Conservation (phyloP, 2,888 invertebrate genomes). For the Rotaria macrura region DNA sequence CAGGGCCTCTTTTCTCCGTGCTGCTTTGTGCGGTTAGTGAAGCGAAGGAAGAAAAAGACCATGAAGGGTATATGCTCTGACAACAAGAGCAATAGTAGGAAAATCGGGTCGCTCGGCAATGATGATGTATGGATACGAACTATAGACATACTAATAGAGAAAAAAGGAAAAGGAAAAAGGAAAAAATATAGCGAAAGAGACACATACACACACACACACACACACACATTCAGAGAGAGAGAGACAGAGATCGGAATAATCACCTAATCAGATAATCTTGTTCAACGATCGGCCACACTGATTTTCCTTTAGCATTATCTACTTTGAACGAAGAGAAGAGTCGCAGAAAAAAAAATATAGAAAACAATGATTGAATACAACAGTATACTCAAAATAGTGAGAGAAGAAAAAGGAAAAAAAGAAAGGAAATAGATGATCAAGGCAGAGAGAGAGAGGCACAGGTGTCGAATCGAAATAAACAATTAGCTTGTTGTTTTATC, state of each 20-base stretch:
- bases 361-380: neutral
- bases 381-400: neutral
- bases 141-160: neutral
- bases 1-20: constrained; percentile 1
- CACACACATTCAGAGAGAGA: neutral
- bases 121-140: constrained; percentile 1
- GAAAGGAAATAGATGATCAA: neutral
- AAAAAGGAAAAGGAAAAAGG: neutral
- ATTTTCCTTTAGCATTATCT: neutral
- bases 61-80: neutral
- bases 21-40: neutral
- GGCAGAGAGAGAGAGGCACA: neutral
- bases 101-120: constrained; percentile 5
- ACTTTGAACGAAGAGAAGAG: neutral
- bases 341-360: neutral
- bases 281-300: neutral
- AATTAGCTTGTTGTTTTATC: neutral
- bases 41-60: constrained; percentile 11
- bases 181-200: neutral
- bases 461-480: neutral
- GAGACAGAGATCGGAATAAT: neutral
- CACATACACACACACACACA: no score
- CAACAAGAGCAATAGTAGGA: neutral
- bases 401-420: neutral
- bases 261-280: constrained; percentile 12